Conservation (phyloP, 2,888 invertebrate species). For the Lymantria dispar region DNA sequence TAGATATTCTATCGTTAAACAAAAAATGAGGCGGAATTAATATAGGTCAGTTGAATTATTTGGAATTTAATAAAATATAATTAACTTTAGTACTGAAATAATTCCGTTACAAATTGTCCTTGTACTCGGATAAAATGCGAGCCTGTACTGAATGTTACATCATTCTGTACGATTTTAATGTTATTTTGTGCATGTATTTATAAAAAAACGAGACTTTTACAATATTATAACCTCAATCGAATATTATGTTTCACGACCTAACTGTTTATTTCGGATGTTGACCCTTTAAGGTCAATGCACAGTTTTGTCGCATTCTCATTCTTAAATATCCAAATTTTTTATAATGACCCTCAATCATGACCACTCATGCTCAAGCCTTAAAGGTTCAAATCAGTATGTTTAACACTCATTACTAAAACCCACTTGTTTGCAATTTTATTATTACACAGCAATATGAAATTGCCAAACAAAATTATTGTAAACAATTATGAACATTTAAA, state of each 20-base stretch:
- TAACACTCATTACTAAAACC: conserved; percentile 3
- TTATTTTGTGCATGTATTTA: not conserved
- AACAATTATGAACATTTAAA: not conserved
- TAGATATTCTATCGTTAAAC: too few species aligned
- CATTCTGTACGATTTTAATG: not conserved
- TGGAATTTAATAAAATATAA: too few species aligned
- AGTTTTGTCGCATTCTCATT: conserved; percentile 2
- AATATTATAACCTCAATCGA: not conserved
- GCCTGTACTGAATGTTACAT: not conserved
- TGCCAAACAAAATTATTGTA: not conserved
- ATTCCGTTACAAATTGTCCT: not conserved
- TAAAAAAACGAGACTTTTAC: not conserved
- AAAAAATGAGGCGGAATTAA: too few species aligned
- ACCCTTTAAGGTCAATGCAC: conserved; percentile 12
- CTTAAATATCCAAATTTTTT: not conserved
- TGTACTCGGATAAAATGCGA: not conserved
- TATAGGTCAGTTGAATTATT: too few species aligned
- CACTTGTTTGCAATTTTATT: conserved; percentile 8
- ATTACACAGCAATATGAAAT: not conserved
- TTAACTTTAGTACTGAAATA: not conserved
- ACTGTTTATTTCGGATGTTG: conserved; percentile 7
- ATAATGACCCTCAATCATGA: conserved; percentile 6
- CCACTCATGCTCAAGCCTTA: conserved; percentile 7
- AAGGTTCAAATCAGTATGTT: conserved; percentile 2
- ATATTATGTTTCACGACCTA: conserved; percentile 1